phyloP scores from a whole-genome alignment of 2,113 vertebrate species.

The Pithys albifrons region DNA sequence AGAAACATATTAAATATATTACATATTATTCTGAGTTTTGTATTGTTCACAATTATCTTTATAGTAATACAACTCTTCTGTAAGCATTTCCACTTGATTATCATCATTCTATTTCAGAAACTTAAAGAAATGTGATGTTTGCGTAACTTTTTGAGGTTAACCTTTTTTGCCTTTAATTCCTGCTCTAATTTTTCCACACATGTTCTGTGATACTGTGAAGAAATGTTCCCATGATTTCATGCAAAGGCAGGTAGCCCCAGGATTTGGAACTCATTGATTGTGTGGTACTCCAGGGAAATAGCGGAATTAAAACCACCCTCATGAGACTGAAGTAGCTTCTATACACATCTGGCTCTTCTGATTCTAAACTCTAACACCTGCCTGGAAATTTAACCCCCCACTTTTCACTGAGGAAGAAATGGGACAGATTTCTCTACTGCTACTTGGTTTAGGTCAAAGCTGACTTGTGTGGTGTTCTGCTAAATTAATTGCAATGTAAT shows the following conservation, averaged over 20 bases:
- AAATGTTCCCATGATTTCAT: slow-evolving; percentile 59
- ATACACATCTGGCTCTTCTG: slow-evolving; percentile 73
- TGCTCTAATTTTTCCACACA: slow-evolving; percentile 71
- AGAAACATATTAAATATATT: background rate
- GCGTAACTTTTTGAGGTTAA: slow-evolving; percentile 48
- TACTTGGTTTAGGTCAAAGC: slow-evolving; percentile 44
- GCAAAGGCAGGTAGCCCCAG: slow-evolving; percentile 72
- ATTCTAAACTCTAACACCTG: slow-evolving; percentile 73
- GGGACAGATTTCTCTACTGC: slow-evolving; percentile 43
- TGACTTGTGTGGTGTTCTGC: slow-evolving; percentile 7
- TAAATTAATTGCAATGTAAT: slow-evolving; percentile 56
- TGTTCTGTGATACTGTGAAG: slow-evolving; percentile 61
- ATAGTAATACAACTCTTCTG: background rate
- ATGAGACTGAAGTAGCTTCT: slow-evolving; percentile 60
- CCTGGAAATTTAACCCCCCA: slow-evolving; percentile 61
- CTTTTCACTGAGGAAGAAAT: slow-evolving; percentile 54
- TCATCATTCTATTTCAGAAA: background rate
- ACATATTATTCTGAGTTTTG: background rate
- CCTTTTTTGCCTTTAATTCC: slow-evolving; percentile 70
- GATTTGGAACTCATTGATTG: slow-evolving; percentile 76
- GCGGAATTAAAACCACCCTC: slow-evolving; percentile 79
- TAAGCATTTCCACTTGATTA: background rate
- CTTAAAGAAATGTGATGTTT: background rate
- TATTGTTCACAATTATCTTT: background rate
- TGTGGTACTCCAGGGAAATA: slow-evolving; percentile 68